Evolutionary conservation across 92 coral and sea anemone genomes (phyloP).

Genomic region (Chrysogorgia sp.): DNA sequence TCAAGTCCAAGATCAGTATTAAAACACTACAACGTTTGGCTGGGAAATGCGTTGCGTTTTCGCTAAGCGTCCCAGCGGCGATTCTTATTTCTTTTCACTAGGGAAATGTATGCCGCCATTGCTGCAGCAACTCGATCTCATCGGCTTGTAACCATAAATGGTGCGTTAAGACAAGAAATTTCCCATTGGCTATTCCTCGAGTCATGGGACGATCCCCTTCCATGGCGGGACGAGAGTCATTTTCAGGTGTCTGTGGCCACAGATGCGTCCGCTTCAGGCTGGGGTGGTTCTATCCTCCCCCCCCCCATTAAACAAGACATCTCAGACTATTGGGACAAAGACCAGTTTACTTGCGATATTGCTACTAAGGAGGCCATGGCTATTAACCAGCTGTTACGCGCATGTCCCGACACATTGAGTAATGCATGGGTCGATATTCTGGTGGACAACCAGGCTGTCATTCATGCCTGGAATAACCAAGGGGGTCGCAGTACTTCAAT

Average conservation of each 20-base stretch:
- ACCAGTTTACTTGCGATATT: slow-evolving; percentile 46
- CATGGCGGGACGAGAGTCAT: slow-evolving; percentile 49
- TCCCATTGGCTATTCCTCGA: slow-evolving; percentile 57
- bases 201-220: slow-evolving; percentile 39
- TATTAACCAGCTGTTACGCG: slow-evolving; percentile 27
- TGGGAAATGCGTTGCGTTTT: slow-evolving; percentile 9
- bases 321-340: slow-evolving; percentile 59
- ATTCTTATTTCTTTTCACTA: neutral
- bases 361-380: slow-evolving; percentile 55
- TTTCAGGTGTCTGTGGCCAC: slow-evolving; percentile 46
- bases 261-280: slow-evolving; percentile 71
- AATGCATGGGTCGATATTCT: slow-evolving; percentile 53
- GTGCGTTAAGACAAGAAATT: slow-evolving; percentile 45
- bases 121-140: slow-evolving; percentile 27
- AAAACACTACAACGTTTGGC: slow-evolving; percentile 34
- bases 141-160: slow-evolving; percentile 26
- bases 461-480: slow-evolving; percentile 55
- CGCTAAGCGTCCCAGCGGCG: neutral
- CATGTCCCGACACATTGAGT: slow-evolving; percentile 13
- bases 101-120: slow-evolving; percentile 4
- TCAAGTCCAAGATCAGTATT: slow-evolving; percentile 7
- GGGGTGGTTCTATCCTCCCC: slow-evolving; percentile 54
- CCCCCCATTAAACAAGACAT: slow-evolving; percentile 11
- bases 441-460: slow-evolving; percentile 63
- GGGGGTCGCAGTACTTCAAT: slow-evolving; percentile 54